phyloP scores from a whole-genome alignment of 2,797 vertebrate genomes.

The Pseudochirops corinnae region DNA sequence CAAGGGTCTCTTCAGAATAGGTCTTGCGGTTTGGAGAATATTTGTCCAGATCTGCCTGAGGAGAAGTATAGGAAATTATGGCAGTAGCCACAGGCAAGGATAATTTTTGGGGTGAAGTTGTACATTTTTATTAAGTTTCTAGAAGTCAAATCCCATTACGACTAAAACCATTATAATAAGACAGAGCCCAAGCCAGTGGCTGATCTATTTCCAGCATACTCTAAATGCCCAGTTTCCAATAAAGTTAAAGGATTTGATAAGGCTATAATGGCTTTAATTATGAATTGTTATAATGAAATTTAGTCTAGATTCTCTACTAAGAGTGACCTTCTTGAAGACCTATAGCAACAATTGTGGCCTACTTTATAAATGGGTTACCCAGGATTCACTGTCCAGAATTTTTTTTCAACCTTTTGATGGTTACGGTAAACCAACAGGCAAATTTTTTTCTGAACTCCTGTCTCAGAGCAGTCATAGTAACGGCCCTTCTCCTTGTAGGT shows the following conservation, averaged over 20 bases:
- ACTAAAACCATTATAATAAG: conserved; percentile 18
- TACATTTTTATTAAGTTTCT: background rate
- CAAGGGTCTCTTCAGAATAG: conserved; percentile 25
- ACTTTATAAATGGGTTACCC: background rate
- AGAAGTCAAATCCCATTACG: conserved; percentile 5
- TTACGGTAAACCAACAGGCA: background rate
- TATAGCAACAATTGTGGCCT: background rate
- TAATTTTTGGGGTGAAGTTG: background rate
- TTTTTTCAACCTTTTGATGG: background rate
- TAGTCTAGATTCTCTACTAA: conserved; percentile 21
- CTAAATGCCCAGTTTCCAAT: conserved; percentile 26
- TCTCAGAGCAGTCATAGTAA: conserved; percentile 12
- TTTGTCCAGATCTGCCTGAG: conserved; percentile 17
- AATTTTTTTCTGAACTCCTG: conserved; percentile 20
- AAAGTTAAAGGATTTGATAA: conserved; percentile 26
- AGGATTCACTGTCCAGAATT: background rate
- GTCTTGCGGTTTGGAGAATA: background rate
- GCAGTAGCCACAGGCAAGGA: background rate
- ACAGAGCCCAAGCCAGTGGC: background rate
- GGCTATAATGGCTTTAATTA: background rate
- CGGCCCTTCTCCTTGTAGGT: background rate
- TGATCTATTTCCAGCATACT: conserved; percentile 19
- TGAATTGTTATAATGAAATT: conserved; percentile 45
- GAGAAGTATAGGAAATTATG: conserved; percentile 8
- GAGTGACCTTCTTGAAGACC: background rate